Conservation (phyloP, 2,888 invertebrate genomes). For the Bruchidius siliquastri region DNA sequence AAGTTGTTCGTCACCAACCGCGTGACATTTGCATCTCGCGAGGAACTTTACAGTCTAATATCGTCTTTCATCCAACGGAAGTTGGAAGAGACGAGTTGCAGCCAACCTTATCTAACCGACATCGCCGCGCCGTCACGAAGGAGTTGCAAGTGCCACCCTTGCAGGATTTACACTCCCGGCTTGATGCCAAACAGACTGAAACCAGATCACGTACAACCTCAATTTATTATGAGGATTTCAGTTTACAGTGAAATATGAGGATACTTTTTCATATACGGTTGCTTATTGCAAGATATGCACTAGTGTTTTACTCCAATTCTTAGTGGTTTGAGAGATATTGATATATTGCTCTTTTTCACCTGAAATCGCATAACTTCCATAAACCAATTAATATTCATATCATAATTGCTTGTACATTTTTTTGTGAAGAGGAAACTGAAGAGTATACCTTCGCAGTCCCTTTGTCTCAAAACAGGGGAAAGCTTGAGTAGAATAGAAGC, state of each 20-base stretch:
- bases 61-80: neutral
- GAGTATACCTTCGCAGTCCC: too few relatives aligned
- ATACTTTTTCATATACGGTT: neutral
- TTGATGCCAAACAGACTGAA: neutral
- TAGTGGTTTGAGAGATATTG: too few relatives aligned
- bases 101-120: neutral
- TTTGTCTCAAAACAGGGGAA: too few relatives aligned
- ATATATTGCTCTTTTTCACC: too few relatives aligned
- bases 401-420: too few relatives aligned
- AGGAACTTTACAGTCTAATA: neutral
- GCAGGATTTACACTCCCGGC: neutral
- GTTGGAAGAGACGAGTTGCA: neutral
- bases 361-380: too few relatives aligned
- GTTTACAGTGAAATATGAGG: neutral
- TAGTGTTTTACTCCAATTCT: too few relatives aligned
- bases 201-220: neutral
- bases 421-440: too few relatives aligned
- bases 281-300: neutral
- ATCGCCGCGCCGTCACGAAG: neutral
- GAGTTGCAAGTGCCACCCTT: neutral
- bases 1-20: neutral
- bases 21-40: neutral
- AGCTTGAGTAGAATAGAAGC: too few relatives aligned
- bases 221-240: neutral
- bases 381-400: too few relatives aligned